Conservation (phyloP, 64 coral and sea anemone species). For the Montipora capricornis region DNA sequence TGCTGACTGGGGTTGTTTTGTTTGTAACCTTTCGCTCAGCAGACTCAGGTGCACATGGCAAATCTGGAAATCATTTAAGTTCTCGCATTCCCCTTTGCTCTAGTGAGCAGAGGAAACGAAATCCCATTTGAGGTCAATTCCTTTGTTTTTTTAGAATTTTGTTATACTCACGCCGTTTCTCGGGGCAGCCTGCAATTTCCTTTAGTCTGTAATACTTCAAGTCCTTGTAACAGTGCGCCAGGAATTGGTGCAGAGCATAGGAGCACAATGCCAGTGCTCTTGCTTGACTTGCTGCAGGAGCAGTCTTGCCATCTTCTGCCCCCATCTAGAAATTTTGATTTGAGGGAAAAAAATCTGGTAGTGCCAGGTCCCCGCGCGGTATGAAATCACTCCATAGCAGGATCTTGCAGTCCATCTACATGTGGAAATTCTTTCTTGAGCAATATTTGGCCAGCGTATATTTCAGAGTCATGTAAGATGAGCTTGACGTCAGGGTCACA, state of each 20-base stretch:
- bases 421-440: conserved; percentile 43
- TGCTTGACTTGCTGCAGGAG: conserved; percentile 30
- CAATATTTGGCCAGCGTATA: conserved; percentile 47
- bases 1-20: conserved; percentile 58
- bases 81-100: conserved; percentile 66
- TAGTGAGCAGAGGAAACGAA: conserved; percentile 69
- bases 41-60: conserved; percentile 55
- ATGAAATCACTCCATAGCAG: conserved; percentile 51
- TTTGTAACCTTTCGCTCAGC: conserved; percentile 46
- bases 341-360: conserved; percentile 10
- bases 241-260: conserved; percentile 65
- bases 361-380: conserved; percentile 55
- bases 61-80: conserved; percentile 68
- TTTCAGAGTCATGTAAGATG: conserved; percentile 49
- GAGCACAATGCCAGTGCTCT: conserved; percentile 81
- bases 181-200: conserved; percentile 63
- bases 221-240: conserved; percentile 68
- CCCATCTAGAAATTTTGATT: conserved; percentile 54
- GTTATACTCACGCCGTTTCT: conserved; percentile 60
- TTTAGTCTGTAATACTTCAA: conserved; percentile 82
- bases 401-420: conserved; percentile 52
- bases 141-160: conserved; percentile 75
- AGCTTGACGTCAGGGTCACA: background rate
- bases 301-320: background rate
- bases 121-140: conserved; percentile 45